Base-by-base conservation (phyloP, 1,140 invertebrate species). In the Apis laboriosa region DNA sequence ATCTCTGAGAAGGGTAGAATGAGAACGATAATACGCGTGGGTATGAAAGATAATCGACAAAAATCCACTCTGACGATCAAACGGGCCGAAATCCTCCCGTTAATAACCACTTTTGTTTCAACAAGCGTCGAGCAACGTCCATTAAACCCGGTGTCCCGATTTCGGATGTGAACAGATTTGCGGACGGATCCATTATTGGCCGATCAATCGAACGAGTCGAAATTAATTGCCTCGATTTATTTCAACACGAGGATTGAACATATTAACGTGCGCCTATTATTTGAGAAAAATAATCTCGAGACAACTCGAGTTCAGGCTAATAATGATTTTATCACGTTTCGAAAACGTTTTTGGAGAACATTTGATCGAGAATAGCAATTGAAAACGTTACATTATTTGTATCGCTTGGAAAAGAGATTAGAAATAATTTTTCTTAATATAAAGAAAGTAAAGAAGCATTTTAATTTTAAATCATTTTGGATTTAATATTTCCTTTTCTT, bases 171-270 rank as follows among this genome's bases (percentile, higher is more conserved):
- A 58, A n/a, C 5, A 56, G 79, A 75, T 75, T 81, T 67, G 34
- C 63, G n/a, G 80, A 56, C 61, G 68, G 76, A 76, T 81, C n/a
- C 79, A 67, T 81, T 67, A 67, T 15, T 70, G 34, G 5, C 75
- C 73, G 63, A 58, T 12, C 63, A 76, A 76, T 58, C 28, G 34
- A 68, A 67, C 72, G 68, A 58, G 56, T 80, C 55, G 80, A 56
- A 24, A 76, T 81, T 81, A 81, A 81, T 81, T 60, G n/a, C 34
- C 55, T 60, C 19, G 80, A 34, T 73, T 43, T 43, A 43, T 43
- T 7, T 43, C 34, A 43, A 43, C 60, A 51, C 34, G 53, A 2
- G 58, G 15, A 43, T 19, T 3, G n/a, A 21, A n/a, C 49, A 21
- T 34, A 34, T 55, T 11, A 3, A 21, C 12, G 13, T 15, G 19